phyloP scores from a whole-genome alignment of 2,888 invertebrate genomes.

The Temnothorax ravouxi region DNA sequence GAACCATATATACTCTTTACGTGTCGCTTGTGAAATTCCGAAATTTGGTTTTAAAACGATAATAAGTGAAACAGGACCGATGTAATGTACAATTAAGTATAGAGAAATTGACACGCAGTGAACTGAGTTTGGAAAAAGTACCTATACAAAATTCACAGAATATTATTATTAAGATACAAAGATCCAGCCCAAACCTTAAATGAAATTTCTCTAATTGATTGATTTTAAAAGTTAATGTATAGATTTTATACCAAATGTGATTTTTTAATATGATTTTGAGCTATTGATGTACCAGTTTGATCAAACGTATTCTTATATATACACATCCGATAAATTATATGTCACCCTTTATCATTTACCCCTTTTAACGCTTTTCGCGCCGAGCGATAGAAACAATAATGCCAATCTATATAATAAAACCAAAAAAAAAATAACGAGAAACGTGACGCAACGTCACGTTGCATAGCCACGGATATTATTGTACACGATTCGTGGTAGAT shows the following conservation, averaged over 20 bases:
- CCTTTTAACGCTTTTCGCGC: not conserved
- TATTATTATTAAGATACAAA: no score
- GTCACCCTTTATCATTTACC: not conserved
- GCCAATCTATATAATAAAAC: not conserved
- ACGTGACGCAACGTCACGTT: conserved; percentile 30
- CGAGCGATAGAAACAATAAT: not conserved
- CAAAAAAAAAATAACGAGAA: not conserved
- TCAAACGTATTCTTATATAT: not conserved
- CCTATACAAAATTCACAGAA: no score
- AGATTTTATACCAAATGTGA: not conserved
- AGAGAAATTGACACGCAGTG: no score
- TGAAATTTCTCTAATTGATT: not conserved
- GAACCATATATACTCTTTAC: not conserved
- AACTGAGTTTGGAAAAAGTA: no score
- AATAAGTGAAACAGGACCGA: no score
- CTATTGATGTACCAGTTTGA: not conserved
- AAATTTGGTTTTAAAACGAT: not conserved
- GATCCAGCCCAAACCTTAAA: no score
- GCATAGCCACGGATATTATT: conserved; percentile 67
- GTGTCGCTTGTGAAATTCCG: not conserved
- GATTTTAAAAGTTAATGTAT: not conserved
- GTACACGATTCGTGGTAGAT: conserved; percentile 70
- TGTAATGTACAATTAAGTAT: no score
- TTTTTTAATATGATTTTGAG: not conserved
- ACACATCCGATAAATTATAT: not conserved